These are phyloP conservation scores for Trogon melanurus DNA, from an alignment of 2,113 vertebrate genomes.

Conservation along the genomic window DNA sequence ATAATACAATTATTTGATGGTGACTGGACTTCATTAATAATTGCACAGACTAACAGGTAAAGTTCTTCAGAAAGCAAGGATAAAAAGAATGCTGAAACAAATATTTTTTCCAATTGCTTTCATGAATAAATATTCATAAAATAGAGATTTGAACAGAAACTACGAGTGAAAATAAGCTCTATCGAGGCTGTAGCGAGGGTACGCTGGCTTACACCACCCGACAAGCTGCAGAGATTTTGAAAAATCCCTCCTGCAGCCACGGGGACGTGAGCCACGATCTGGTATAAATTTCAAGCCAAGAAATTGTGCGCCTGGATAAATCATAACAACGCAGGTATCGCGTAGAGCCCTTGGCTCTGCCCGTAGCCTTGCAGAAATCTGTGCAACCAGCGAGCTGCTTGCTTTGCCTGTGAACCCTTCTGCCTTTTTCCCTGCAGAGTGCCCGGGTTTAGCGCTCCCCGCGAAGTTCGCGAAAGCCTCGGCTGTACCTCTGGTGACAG, in stretches of 20 bases:
- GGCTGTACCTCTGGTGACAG: background rate
- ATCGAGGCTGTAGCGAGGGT: fast-evolving
- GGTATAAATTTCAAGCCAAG: background rate
- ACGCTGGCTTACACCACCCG: background rate
- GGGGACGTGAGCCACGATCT: background rate
- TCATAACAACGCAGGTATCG: background rate
- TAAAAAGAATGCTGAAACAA: background rate
- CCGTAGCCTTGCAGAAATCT: background rate
- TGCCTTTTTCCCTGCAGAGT: background rate
- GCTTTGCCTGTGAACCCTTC: background rate
- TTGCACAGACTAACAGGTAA: background rate
- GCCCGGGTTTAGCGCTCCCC: background rate
- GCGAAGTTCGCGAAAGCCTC: background rate
- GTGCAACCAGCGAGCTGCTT: background rate
- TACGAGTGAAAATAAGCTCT: background rate
- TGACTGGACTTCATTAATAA: background rate
- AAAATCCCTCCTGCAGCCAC: background rate
- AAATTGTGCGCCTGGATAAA: background rate
- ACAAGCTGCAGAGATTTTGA: background rate
- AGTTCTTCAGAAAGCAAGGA: background rate
- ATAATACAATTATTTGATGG: background rate
- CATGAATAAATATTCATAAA: background rate
- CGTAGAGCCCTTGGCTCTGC: background rate
- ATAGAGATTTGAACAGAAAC: background rate
- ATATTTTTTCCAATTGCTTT: background rate